These are phyloP conservation scores for Dryococelus australis DNA, from an alignment of 2,888 invertebrate genomes.

Conservation along the genomic window DNA sequence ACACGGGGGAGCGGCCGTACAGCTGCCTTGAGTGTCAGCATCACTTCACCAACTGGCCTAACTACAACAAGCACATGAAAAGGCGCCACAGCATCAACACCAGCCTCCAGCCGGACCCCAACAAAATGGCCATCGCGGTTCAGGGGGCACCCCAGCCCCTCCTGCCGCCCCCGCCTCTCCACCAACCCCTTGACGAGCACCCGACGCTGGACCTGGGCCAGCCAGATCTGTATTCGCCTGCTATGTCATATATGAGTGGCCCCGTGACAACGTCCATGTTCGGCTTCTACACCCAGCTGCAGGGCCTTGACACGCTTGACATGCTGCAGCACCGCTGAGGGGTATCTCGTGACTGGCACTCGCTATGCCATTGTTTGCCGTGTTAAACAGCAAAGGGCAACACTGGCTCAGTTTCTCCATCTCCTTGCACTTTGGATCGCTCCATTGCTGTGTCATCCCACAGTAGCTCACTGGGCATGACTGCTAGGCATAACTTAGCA, in stretches of 20 bases:
- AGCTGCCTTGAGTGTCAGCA: constrained; percentile 75
- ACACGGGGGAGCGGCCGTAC: constrained; percentile 75
- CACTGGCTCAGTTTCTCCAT: too few relatives aligned
- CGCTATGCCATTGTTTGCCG: too few relatives aligned
- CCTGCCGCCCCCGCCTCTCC: constrained; percentile 13
- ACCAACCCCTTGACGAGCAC: constrained; percentile 21
- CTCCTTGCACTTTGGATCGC: too few relatives aligned
- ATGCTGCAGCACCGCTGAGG: constrained; percentile 35
- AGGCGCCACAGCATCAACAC: constrained; percentile 71
- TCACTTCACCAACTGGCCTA: constrained; percentile 83
- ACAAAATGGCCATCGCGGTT: constrained; percentile 41
- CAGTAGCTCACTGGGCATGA: too few relatives aligned
- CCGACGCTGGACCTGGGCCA: constrained; percentile 23
- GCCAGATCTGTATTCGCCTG: constrained; percentile 36
- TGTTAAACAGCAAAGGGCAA: too few relatives aligned
- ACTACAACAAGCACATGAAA: constrained; percentile 85
- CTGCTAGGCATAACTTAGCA: too few relatives aligned
- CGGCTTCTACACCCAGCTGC: constrained; percentile 42
- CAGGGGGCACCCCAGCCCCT: neutral
- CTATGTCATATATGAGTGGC: constrained; percentile 20
- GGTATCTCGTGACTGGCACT: too few relatives aligned
- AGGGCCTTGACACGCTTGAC: constrained; percentile 39
- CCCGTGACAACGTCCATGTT: constrained; percentile 35
- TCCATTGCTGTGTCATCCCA: too few relatives aligned
- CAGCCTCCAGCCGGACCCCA: constrained; percentile 56